These are phyloP conservation scores for Selenia dentaria DNA, from an alignment of 2,888 invertebrate species.

Conservation along the genomic window DNA sequence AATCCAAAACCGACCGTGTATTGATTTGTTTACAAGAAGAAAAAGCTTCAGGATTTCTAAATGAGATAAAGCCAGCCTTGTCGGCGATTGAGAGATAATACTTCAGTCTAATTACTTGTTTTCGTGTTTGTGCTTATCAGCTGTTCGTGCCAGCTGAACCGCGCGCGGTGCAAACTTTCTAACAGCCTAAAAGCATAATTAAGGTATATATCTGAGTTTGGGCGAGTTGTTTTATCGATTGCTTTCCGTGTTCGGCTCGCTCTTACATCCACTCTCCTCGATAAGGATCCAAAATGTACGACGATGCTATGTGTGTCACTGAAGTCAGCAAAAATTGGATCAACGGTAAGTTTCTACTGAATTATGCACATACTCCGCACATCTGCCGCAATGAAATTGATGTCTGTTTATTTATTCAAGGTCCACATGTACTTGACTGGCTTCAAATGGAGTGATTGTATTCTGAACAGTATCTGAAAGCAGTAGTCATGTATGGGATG, in stretches of 20 bases:
- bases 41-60: constrained; percentile 52
- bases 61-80: constrained; percentile 67
- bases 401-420: constrained; percentile 55
- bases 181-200: constrained; percentile 68
- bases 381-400: constrained; percentile 32
- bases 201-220: constrained; percentile 50
- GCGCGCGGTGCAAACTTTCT: constrained; percentile 57
- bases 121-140: constrained; percentile 76
- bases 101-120: constrained; percentile 71
- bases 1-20: constrained; percentile 58
- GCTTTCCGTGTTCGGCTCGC: constrained; percentile 56
- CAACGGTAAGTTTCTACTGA: constrained; percentile 58
- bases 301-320: constrained; percentile 57
- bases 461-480: constrained; percentile 58
- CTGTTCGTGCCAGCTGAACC: constrained; percentile 66
- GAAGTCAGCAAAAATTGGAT: constrained; percentile 53
- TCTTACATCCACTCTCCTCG: constrained; percentile 48
- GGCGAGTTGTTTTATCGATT: constrained; percentile 78
- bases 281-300: constrained; percentile 68
- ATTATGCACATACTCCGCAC: constrained; percentile 16
- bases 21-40: constrained; percentile 81
- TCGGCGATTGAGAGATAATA: constrained; percentile 75
- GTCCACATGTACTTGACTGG: constrained; percentile 44
- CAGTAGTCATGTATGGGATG: constrained; percentile 79
- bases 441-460: constrained; percentile 56